Percentiles rank a stretch among this genome's conserved stretches.
These are phyloP conservation scores for Dallia pectoralis DNA, from an alignment of 2,797 vertebrate genomes.

Conservation along the genomic window DNA sequence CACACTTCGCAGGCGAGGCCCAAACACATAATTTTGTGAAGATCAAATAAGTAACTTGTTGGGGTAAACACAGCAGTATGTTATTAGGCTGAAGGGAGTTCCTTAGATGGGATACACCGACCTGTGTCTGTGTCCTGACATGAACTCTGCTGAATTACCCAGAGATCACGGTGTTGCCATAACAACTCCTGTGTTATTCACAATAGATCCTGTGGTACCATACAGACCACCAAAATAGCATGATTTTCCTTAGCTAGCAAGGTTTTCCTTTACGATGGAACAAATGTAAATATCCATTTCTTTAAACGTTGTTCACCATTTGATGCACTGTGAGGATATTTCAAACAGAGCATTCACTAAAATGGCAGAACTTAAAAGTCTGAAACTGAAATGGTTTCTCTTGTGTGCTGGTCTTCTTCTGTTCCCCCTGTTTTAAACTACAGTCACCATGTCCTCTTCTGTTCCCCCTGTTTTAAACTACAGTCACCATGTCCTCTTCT, in stretches of 20 bases:
- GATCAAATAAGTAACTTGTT: not conserved
- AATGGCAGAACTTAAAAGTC: not conserved
- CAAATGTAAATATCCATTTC: too few species aligned
- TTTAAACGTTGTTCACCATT: not conserved
- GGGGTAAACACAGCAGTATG: not conserved
- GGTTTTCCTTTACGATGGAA: too few species aligned
- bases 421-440: too few species aligned
- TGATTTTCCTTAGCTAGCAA: not conserved
- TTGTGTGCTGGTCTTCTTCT: not conserved
- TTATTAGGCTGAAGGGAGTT: not conserved
- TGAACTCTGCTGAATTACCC: not conserved
- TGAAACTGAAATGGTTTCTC: not conserved
- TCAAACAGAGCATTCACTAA: not conserved
- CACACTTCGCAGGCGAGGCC: not conserved
- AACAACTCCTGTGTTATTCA: not conserved
- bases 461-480: too few species aligned
- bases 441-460: too few species aligned
- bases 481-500: too few species aligned
- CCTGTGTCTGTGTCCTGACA: not conserved
- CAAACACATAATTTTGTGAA: not conserved
- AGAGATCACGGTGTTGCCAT: conserved; percentile 3
- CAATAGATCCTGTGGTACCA: not conserved
- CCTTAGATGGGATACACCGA: not conserved
- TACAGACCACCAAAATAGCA: not conserved
- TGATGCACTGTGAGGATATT: not conserved